phyloP scores from a whole-genome alignment of 2,888 invertebrate genomes.

The Podabrus alpinus region DNA sequence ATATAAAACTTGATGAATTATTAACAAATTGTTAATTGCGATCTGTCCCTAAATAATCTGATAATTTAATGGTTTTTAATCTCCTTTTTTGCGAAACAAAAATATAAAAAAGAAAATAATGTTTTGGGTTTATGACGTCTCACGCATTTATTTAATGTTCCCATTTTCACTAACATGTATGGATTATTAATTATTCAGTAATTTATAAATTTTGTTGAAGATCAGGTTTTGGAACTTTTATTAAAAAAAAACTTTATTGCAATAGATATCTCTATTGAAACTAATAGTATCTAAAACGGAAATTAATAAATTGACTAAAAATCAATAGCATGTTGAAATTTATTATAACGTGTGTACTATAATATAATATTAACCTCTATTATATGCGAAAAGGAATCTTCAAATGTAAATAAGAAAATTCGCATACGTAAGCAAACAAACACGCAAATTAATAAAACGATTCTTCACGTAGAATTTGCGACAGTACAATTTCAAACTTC shows the following conservation, averaged over 20 bases:
- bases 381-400: neutral
- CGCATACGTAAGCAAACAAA: neutral
- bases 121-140: neutral
- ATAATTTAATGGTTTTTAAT: neutral
- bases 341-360: neutral
- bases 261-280: neutral
- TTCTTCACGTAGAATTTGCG: neutral
- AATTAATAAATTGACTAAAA: neutral
- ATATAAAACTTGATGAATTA: neutral
- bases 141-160: too few relatives aligned
- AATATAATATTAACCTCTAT: neutral
- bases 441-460: neutral
- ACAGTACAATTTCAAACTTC: neutral
- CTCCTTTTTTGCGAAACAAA: neutral
- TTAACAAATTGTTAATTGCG: neutral
- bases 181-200: too few relatives aligned
- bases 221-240: neutral
- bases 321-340: neutral
- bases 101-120: neutral
- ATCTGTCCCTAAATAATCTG: neutral
- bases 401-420: neutral
- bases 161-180: neutral
- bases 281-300: neutral
- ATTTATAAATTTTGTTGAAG: too few relatives aligned
- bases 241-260: neutral